Evolutionary conservation across 2,113 vertebrate genomes (phyloP).

Genomic region (zebrafish (Danio rerio)): DNA sequence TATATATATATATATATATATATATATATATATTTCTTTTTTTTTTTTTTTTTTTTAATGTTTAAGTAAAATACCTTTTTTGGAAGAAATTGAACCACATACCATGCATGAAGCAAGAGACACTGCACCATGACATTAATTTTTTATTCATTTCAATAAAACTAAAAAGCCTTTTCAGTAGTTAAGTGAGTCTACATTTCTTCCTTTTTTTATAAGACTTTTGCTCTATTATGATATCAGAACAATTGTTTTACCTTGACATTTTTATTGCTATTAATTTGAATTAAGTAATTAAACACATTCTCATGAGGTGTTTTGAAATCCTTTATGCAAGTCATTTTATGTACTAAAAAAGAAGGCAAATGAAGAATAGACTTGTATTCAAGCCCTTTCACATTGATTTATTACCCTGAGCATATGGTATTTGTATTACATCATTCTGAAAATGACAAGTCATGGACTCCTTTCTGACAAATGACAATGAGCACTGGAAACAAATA

Average conservation of each 20-base stretch:
- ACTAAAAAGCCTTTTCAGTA: too few species aligned
- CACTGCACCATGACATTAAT: too few species aligned
- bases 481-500: slow-evolving; percentile 27
- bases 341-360: neutral
- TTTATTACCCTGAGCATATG: slow-evolving; percentile 51
- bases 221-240: neutral
- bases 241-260: neutral
- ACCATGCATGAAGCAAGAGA: too few species aligned
- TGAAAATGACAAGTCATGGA: slow-evolving; percentile 18
- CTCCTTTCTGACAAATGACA: slow-evolving; percentile 22
- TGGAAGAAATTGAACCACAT: too few species aligned
- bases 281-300: neutral
- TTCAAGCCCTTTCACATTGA: slow-evolving; percentile 50
- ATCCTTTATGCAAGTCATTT: neutral
- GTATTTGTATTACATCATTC: slow-evolving; percentile 42
- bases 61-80: too few species aligned
- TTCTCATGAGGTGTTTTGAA: neutral
- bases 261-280: neutral
- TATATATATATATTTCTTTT: too few species aligned
- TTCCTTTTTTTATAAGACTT: neutral
- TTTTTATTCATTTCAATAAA: too few species aligned
- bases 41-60: too few species aligned
- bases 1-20: too few species aligned
- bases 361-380: slow-evolving; percentile 26
- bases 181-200: too few species aligned